Base-by-base conservation (phyloP, 2,888 invertebrate genomes). In the Odontocolon sp. region DNA sequence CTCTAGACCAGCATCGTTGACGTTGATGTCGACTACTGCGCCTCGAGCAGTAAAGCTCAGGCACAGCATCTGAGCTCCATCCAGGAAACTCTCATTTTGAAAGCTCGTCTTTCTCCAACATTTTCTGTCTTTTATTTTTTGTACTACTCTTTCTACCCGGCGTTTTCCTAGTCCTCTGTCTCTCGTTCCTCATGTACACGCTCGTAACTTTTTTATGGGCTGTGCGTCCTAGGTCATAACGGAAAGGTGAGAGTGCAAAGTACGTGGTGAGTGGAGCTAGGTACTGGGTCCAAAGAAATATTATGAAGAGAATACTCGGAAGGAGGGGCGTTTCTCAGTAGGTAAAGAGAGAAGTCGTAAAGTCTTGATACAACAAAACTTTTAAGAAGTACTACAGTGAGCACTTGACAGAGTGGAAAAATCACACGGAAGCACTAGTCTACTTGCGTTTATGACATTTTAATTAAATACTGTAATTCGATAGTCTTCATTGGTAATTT, bases 81-180 rank as follows among this genome's bases (percentile, higher is more conserved):
- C n/a, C n/a, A n/a, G n/a, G n/a, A 16, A 69, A 69, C 26, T 14
- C 33, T 75, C 50, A 75, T 75, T 64, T 64, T 45, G 38, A 64
- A 69, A 75, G 63, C 50, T 56, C 26, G 14, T 45, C 45, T 31
- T 21, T 36, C 61, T 42, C 47, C 36, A 6, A 1, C 16, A 14
- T 6, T 28, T 52, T 52, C 50, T 31, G 14, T 26, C 54, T 54
- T 45, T 42, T 50, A 16, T 38, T 11, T 50, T 45, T 33, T 47
- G 8, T 40, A 14, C 63, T 3, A 28, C 26, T 42, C 31, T 11
- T 11, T 33, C 9, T 47, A 61, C 14, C 31, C 33, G 18, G 8
- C 33, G n/a, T n/a, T 18, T 59, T 18, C 28, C 38, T 31, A 18
- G n/a, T 23, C 36, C 40, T 50, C 23, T 63, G 50, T 57, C 63